Conservation (phyloP, 2,797 vertebrate species). For the Leptodactylus fallax region DNA sequence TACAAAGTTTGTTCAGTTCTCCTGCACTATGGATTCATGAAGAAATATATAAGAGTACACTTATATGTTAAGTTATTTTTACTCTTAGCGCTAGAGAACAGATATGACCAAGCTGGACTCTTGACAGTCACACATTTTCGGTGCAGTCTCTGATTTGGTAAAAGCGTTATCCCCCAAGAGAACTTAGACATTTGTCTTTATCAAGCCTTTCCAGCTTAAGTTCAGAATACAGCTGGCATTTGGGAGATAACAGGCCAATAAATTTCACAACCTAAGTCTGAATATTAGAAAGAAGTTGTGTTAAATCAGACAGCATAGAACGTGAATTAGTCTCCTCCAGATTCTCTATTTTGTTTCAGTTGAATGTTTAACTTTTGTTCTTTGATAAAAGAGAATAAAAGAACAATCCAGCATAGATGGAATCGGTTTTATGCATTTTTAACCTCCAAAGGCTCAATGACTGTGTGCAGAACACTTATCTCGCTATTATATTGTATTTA, state of each 20-base stretch:
- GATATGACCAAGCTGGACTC: background rate
- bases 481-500: background rate
- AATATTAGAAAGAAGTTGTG: background rate
- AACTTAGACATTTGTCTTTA: background rate
- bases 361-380: background rate
- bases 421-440: constrained; percentile 16
- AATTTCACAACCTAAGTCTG: constrained; percentile 6
- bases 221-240: constrained; percentile 4
- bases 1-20: too few relatives aligned
- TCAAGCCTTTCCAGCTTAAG: background rate
- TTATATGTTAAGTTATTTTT: background rate
- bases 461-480: background rate
- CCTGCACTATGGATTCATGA: too few relatives aligned
- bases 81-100: background rate
- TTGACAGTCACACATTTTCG: background rate
- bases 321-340: background rate
- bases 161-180: background rate
- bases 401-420: background rate
- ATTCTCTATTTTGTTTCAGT: background rate
- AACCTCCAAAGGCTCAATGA: background rate
- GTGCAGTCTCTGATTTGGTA: background rate
- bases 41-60: too few relatives aligned
- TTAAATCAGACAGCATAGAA: background rate
- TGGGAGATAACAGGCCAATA: constrained; percentile 46
- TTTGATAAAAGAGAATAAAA: background rate